phyloP scores from a whole-genome alignment of 2,888 invertebrate genomes.

The Nasonovia ribisnigri region DNA sequence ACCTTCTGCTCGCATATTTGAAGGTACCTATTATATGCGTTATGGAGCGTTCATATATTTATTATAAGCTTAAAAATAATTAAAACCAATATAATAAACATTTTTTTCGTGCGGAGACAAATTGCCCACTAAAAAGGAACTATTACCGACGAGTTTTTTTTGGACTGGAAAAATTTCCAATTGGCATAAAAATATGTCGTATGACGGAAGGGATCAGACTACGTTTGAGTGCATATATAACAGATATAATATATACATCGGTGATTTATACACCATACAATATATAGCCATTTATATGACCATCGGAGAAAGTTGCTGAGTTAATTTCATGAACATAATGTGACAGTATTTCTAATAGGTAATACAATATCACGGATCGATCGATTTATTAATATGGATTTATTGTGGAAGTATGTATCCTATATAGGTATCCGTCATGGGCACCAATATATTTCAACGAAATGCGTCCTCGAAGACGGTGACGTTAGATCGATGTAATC shows the following conservation, averaged over 20 bases:
- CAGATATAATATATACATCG: background rate
- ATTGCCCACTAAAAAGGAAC: background rate
- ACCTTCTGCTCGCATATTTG: background rate
- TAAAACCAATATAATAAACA: background rate
- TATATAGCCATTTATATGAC: background rate
- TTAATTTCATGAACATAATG: conserved; percentile 1
- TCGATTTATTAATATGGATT: background rate
- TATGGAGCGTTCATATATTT: too few relatives aligned
- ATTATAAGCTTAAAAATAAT: background rate
- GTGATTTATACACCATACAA: background rate
- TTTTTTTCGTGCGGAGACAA: background rate
- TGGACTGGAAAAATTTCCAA: background rate
- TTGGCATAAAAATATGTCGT: background rate
- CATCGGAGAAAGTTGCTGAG: background rate
- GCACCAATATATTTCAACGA: background rate
- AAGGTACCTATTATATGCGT: too few relatives aligned
- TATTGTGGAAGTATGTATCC: background rate
- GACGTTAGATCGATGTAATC: background rate
- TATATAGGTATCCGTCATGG: background rate
- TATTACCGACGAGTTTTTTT: background rate
- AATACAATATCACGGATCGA: background rate
- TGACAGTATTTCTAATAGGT: conserved; percentile 4
- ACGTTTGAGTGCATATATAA: background rate
- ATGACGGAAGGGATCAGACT: background rate
- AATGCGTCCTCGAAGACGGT: background rate